Base-by-base conservation (phyloP, 2,113 vertebrate species). In the Columbina picui region DNA sequence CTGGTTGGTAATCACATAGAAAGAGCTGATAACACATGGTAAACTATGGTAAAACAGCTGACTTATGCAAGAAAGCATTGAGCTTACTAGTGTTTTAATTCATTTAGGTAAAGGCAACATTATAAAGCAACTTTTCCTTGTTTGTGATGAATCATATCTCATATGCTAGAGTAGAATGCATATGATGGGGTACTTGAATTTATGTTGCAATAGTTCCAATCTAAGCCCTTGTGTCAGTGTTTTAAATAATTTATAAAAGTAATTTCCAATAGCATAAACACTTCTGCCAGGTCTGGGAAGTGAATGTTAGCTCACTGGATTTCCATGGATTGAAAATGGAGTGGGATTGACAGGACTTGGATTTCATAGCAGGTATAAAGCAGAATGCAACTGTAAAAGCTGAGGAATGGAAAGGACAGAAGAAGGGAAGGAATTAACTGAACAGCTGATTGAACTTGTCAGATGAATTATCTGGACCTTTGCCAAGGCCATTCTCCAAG, bases 381-480 rank as follows among this genome's bases (percentile, higher is more conserved):
- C 41, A 90, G 36, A 90, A 61, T 65, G 32, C 74, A 41, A 39
- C 50, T 69, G 38, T 84, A 70, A 94, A 94, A 94, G 27, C 60
- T 50, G 50, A 82, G 22, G 43, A 88, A 80, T 21, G 6, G 16
- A 9, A 80, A 65, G 69, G 30, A 36, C 23, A 77, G 45, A 86
- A 74, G 64, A 87, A 50, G 23, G 32, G 71, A 81, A 77, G 55
- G 73, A 92, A 92, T 88, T 94, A 88, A 84, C 41, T 13, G 64
- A 92, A 67, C 52, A 75, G 52, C 73, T 86, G 73, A 95, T 94
- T 90, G 86, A 90, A 89, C n/a, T 34, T 93, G 89, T 92, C 79
- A 86, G 52, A 78, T 93, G 73, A 96, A 94, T 94, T 92, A 93
- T 43, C 71, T 94, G 91, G 76, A 30, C 41, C 50, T 93, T 74